phyloP scores from a whole-genome alignment of 1,140 invertebrate species.

The Sesamia nonagrioides region DNA sequence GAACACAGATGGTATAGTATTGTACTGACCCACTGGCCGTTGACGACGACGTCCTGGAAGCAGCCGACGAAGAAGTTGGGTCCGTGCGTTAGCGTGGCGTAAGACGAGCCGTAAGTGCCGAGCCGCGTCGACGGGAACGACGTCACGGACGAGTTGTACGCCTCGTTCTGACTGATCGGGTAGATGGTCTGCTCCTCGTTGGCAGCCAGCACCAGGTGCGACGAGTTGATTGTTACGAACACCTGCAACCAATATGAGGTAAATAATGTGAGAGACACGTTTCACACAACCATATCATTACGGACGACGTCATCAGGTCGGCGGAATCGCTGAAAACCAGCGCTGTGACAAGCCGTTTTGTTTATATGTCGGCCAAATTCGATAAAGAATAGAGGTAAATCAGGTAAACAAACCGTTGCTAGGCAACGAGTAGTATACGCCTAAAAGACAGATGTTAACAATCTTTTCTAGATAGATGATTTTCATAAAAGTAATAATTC shows the following conservation, averaged over 20 bases:
- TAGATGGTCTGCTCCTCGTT: slow-evolving; percentile 97
- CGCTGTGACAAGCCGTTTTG: no score
- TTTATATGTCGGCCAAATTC: no score
- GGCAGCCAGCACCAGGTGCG: slow-evolving; percentile 94
- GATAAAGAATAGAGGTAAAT: no score
- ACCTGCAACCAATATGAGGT: slow-evolving; percentile 79
- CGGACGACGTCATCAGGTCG: background rate
- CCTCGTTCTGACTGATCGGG: slow-evolving; percentile 94
- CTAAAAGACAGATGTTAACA: no score
- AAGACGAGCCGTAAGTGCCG: slow-evolving; percentile 91
- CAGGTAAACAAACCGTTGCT: no score
- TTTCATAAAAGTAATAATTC: no score
- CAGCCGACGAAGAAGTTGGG: slow-evolving; percentile 95
- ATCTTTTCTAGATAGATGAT: no score
- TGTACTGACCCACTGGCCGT: slow-evolving; percentile 90
- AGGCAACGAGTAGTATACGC: no score
- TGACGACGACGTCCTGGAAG: slow-evolving; percentile 96
- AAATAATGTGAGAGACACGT: no score
- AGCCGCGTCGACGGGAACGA: slow-evolving; percentile 94
- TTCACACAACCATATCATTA: background rate
- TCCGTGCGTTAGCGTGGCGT: slow-evolving; percentile 90
- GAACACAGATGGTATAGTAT: no score
- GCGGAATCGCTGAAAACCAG: no score
- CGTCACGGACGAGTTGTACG: slow-evolving; percentile 91
- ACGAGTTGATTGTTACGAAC: slow-evolving; percentile 95